Conservation (phyloP, 2,888 invertebrate genomes). For the Brachyptera risi region DNA sequence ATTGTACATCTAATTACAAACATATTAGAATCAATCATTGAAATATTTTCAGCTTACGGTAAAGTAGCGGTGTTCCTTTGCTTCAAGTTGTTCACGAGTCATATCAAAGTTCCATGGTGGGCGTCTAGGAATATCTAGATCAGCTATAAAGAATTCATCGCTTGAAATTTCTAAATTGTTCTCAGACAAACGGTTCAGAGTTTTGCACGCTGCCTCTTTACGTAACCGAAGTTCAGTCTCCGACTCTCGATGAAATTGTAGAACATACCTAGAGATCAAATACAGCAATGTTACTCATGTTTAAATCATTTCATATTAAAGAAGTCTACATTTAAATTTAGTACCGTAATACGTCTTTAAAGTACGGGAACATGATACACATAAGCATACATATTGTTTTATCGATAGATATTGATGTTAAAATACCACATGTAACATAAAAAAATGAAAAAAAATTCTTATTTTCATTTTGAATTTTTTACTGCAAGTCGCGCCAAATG, state of each 20-base stretch:
- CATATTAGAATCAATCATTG: too few species aligned
- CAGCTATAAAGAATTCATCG: slow-evolving; percentile 62
- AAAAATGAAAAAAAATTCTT: too few species aligned
- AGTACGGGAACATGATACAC: too few species aligned
- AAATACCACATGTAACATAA: too few species aligned
- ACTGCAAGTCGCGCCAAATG: too few species aligned
- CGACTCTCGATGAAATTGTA: slow-evolving; percentile 79
- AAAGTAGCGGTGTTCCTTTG: slow-evolving; percentile 79
- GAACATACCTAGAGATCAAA: slow-evolving; percentile 63
- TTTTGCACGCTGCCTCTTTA: slow-evolving; percentile 62
- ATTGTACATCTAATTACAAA: neutral
- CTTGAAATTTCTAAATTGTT: slow-evolving; percentile 64
- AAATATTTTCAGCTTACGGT: slow-evolving; percentile 48
- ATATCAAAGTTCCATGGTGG: slow-evolving; percentile 81
- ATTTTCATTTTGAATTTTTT: too few species aligned
- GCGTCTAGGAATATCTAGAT: slow-evolving; percentile 74
- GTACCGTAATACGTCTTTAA: too few species aligned
- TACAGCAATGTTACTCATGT: too few species aligned
- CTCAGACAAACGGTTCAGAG: slow-evolving; percentile 53
- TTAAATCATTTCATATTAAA: neutral
- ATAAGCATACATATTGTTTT: too few species aligned
- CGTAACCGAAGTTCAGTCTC: slow-evolving; percentile 65
- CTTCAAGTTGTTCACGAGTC: slow-evolving; percentile 67
- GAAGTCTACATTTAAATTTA: too few species aligned
- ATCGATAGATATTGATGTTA: too few species aligned